Conservation (phyloP, 2,797 vertebrate genomes). For the Propithecus deckenii region DNA sequence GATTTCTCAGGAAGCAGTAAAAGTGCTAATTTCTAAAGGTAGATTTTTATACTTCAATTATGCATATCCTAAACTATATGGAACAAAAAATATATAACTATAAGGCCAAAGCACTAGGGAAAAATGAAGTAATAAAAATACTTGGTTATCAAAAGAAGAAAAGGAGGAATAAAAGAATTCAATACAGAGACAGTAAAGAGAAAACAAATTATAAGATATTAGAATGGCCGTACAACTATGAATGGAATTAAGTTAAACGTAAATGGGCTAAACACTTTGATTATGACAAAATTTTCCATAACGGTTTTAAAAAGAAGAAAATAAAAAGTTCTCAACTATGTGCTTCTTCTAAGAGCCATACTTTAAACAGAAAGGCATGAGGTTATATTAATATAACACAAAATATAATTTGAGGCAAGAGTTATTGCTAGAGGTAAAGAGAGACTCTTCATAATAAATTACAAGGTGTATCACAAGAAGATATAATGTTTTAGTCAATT, state of each 20-base stretch:
- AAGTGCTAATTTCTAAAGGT: not conserved
- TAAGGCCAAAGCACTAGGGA: too few species aligned
- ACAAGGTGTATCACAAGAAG: not conserved
- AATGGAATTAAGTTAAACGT: not conserved
- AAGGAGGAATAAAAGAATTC: not conserved
- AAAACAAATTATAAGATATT: not conserved
- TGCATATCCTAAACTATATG: too few species aligned
- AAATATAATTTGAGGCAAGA: not conserved
- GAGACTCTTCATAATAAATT: not conserved
- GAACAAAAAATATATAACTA: not conserved
- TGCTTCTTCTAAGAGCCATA: not conserved
- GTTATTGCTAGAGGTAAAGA: not conserved
- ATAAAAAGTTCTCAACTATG: not conserved
- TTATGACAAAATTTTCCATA: not conserved
- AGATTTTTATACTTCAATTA: not conserved
- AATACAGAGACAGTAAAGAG: not conserved
- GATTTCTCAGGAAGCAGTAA: not conserved
- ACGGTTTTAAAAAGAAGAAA: not conserved
- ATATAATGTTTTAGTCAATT: not conserved
- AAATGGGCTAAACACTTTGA: not conserved
- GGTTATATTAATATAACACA: too few species aligned
- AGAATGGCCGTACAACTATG: accelerated
- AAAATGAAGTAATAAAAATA: not conserved
- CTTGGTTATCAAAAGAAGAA: not conserved
- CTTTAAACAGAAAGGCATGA: not conserved